These are phyloP conservation scores for Malurus splendens DNA, from an alignment of 2,797 vertebrate species.

Conservation along the genomic window DNA sequence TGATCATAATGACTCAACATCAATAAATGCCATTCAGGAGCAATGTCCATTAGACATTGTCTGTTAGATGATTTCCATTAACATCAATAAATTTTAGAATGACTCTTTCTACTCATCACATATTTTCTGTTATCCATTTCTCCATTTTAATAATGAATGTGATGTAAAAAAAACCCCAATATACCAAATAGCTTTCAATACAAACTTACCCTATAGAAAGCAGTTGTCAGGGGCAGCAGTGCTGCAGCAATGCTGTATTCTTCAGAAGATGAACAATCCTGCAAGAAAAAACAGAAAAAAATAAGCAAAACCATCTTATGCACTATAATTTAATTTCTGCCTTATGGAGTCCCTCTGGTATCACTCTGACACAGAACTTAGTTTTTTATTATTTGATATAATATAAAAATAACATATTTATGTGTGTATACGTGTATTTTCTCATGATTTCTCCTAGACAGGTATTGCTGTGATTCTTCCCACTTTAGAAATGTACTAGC, in stretches of 20 bases:
- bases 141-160: not conserved
- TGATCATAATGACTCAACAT: not conserved
- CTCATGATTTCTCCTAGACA: not conserved
- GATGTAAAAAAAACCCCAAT: not conserved
- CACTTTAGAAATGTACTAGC: not conserved
- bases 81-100: not conserved
- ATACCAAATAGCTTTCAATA: not conserved
- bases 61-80: not conserved
- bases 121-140: not conserved
- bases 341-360: not conserved
- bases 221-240: slow-evolving; percentile 89
- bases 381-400: not conserved
- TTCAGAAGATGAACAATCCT: slow-evolving; percentile 97
- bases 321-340: not conserved
- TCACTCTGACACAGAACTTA: not conserved
- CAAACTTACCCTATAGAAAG: slow-evolving; percentile 92
- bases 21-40: not conserved
- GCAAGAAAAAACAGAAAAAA: slow-evolving; percentile 58
- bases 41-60: not conserved
- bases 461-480: not conserved
- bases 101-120: accelerated
- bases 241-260: slow-evolving; percentile 91
- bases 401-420: not conserved
- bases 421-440: too few relatives aligned
- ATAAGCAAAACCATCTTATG: not conserved